Conservation (phyloP, 2,113 vertebrate genomes). For the Damaliscus lunatus region DNA sequence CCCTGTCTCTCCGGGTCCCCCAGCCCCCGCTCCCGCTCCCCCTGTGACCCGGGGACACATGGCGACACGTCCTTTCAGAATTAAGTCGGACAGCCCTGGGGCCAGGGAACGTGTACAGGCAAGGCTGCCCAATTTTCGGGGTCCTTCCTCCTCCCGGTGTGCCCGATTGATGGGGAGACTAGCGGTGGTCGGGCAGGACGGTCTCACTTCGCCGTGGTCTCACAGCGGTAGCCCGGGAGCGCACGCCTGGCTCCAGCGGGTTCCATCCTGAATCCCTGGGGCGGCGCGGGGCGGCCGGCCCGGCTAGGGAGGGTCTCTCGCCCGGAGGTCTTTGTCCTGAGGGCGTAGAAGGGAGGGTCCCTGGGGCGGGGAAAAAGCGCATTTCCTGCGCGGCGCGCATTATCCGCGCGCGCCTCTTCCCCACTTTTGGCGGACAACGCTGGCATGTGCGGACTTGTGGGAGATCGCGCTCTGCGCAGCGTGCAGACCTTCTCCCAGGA, state of each 20-base stretch:
- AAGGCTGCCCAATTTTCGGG: neutral
- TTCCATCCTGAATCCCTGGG: neutral
- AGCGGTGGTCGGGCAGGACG: neutral
- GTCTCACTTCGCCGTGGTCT: accelerated
- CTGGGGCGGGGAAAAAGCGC: neutral
- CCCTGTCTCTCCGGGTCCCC: neutral
- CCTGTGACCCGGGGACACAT: neutral
- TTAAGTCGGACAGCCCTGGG: neutral
- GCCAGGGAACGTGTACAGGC: neutral
- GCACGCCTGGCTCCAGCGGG: neutral
- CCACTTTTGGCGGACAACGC: accelerated
- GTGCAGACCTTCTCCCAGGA: accelerated
- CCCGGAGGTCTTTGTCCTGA: slow-evolving; percentile 20
- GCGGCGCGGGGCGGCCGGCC: neutral
- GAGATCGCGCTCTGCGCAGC: neutral
- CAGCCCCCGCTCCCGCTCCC: neutral
- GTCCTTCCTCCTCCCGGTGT: neutral
- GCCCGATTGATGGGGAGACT: neutral
- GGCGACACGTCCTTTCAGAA: neutral
- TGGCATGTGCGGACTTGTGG: slow-evolving; percentile 35
- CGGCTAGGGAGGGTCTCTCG: neutral
- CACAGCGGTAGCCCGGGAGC: neutral
- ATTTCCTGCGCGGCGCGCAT: neutral
- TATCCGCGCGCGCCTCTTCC: neutral
- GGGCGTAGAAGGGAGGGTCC: slow-evolving; percentile 51